A percentile compares a stretch with the other conserved stretches of the same genome.
Evolutionary conservation across 2,888 invertebrate genomes (phyloP).

Genomic region (Cordilura impudica): DNA sequence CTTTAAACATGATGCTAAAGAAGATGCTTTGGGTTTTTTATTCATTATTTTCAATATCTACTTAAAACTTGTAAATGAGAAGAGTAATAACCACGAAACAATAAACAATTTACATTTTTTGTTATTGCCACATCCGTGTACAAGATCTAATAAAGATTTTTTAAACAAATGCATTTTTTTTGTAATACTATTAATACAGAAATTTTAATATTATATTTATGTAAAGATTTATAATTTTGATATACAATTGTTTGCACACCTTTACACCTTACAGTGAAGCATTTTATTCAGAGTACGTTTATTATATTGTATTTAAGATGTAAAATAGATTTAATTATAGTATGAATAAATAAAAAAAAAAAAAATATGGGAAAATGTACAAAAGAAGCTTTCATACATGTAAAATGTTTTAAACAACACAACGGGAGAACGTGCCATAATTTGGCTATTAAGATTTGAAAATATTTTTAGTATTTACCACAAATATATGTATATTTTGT

Average conservation of each 20-base stretch:
- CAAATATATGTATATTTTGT: too few species aligned
- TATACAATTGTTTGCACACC: conserved; percentile 52
- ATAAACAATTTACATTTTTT: conserved; percentile 22
- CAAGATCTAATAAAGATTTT: conserved; percentile 37
- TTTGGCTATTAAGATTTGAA: too few species aligned
- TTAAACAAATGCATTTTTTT: neutral
- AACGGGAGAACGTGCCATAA: too few species aligned
- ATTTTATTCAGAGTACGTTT: conserved; percentile 37
- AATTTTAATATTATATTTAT: conserved; percentile 14
- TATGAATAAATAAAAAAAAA: neutral
- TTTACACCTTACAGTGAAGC: conserved; percentile 9
- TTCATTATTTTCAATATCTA: neutral
- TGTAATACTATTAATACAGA: conserved; percentile 8
- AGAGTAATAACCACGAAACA: conserved; percentile 5
- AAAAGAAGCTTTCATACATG: too few species aligned
- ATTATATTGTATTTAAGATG: conserved; percentile 39
- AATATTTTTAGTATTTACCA: too few species aligned
- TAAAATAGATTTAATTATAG: conserved; percentile 52
- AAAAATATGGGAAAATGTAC: too few species aligned
- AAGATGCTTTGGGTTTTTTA: neutral
- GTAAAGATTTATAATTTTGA: conserved; percentile 41
- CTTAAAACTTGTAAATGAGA: conserved; percentile 3
- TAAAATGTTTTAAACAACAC: too few species aligned
- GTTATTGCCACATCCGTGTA: conserved; percentile 46
- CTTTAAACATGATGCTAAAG: conserved; percentile 3